These are phyloP conservation scores for Acanthopagrus latus DNA, from an alignment of 2,797 vertebrate species.

Conservation along the genomic window DNA sequence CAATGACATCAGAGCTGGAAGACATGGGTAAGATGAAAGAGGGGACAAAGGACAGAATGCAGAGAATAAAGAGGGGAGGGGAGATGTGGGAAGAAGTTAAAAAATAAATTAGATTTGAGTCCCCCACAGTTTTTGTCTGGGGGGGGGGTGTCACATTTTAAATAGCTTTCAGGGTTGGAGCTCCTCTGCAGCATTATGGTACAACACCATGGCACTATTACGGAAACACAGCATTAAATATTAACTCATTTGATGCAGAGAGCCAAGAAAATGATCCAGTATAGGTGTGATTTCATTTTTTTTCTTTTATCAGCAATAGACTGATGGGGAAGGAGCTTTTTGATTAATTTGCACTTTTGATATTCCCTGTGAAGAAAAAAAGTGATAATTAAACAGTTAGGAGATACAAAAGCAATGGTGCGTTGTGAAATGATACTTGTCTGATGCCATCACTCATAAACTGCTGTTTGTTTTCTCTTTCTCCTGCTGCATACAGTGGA, in stretches of 20 bases:
- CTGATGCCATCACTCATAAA: constrained; percentile 27
- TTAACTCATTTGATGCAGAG: constrained; percentile 45
- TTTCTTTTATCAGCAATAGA: constrained; percentile 26
- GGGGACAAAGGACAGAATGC: constrained; percentile 32
- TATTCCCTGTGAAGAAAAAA: constrained; percentile 28
- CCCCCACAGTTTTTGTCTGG: background rate
- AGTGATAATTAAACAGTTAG: constrained; percentile 44
- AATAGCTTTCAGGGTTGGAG: constrained; percentile 19
- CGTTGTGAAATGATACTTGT: constrained; percentile 34
- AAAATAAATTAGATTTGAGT: constrained; percentile 14
- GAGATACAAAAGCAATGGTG: constrained; percentile 4
- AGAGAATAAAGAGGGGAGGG: constrained; percentile 9
- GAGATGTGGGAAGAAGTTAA: constrained; percentile 22
- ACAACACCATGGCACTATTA: constrained; percentile 17
- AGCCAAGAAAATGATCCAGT: constrained; percentile 33
- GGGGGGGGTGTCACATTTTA: constrained; percentile 2
- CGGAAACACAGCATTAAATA: constrained; percentile 54
- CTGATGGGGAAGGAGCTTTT: constrained; percentile 26
- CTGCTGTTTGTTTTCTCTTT: constrained; percentile 24
- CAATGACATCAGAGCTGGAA: constrained; percentile 96
- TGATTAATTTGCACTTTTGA: constrained; percentile 36
- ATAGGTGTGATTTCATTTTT: constrained; percentile 13
- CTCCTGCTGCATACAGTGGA: constrained; percentile 80
- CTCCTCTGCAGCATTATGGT: constrained; percentile 22
- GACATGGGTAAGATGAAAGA: constrained; percentile 91